Conservation (phyloP, 2,888 invertebrate genomes). For the Ptilodon capucinus region DNA sequence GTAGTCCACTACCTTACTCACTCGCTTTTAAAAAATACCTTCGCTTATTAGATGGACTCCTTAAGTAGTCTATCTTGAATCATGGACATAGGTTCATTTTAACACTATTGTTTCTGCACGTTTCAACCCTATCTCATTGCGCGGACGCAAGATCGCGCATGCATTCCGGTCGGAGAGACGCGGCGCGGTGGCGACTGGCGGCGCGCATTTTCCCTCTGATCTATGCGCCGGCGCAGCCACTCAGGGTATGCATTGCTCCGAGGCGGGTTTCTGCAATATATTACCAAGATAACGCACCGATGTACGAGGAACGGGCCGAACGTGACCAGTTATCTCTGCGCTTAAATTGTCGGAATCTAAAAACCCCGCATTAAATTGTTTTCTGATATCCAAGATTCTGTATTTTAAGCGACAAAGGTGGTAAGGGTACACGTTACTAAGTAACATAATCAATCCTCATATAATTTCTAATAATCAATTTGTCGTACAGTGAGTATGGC, state of each 20-base stretch:
- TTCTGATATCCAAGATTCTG: conserved; percentile 6
- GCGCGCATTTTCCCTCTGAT: conserved; percentile 35
- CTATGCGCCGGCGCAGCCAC: conserved; percentile 35
- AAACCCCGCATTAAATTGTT: conserved; percentile 13
- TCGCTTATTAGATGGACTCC: too few species aligned
- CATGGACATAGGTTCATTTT: too few species aligned
- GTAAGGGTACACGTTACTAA: too few species aligned
- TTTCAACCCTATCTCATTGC: conserved; percentile 8
- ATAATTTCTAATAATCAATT: too few species aligned
- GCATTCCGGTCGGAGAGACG: conserved; percentile 7
- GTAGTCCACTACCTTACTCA: too few species aligned
- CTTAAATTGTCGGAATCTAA: conserved; percentile 13
- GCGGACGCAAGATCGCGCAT: conserved; percentile 4
- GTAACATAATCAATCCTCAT: too few species aligned
- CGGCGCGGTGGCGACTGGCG: conserved; percentile 3
- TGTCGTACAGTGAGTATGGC: too few species aligned
- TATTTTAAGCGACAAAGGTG: too few species aligned
- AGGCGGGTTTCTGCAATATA: conserved; percentile 24
- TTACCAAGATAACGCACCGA: conserved; percentile 31
- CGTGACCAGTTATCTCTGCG: conserved; percentile 25
- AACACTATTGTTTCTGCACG: neutral
- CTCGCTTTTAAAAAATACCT: too few species aligned
- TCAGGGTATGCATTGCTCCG: conserved; percentile 27
- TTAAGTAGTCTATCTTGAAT: neutral
- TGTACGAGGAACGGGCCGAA: conserved; percentile 12